Percentiles rank a stretch among this genome's conserved stretches.
phyloP scores from a whole-genome alignment of 2,113 vertebrate genomes.

The Alces alces region DNA sequence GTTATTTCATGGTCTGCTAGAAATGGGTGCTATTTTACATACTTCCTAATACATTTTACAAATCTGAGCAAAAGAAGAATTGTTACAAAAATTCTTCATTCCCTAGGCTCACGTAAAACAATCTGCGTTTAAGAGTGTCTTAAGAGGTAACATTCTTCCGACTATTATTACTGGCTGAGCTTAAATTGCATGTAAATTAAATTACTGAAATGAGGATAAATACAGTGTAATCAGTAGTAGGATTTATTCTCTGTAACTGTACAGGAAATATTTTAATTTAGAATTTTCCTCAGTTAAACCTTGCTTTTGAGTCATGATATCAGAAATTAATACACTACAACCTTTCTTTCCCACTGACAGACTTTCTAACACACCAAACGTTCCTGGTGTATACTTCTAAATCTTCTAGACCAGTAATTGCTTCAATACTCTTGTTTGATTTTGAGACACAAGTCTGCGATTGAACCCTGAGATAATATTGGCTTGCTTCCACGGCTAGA shows the following conservation, averaged over 20 bases:
- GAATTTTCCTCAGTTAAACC: background rate
- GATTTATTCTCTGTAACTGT: background rate
- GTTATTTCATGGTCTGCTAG: background rate
- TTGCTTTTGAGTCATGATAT: background rate
- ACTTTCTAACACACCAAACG: background rate
- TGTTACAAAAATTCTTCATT: background rate
- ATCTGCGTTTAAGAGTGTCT: background rate
- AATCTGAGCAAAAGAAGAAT: background rate
- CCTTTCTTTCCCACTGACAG: background rate
- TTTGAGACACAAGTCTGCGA: rapidly evolving
- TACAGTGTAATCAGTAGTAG: background rate
- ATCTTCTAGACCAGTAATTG: rapidly evolving
- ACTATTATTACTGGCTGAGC: background rate
- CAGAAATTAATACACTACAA: background rate
- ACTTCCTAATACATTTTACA: background rate
- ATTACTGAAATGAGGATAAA: background rate
- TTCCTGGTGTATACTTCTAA: background rate
- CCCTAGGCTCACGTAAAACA: background rate
- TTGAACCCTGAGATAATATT: rapidly evolving
- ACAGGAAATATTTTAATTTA: constrained; percentile 13
- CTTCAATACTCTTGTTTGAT: too few relatives aligned
- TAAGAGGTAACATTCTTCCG: background rate
- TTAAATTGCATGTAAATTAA: background rate
- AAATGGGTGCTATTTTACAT: rapidly evolving
- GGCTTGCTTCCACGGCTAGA: background rate